Conservation (phyloP, 1,140 invertebrate species). For the Littorina saxatilis region DNA sequence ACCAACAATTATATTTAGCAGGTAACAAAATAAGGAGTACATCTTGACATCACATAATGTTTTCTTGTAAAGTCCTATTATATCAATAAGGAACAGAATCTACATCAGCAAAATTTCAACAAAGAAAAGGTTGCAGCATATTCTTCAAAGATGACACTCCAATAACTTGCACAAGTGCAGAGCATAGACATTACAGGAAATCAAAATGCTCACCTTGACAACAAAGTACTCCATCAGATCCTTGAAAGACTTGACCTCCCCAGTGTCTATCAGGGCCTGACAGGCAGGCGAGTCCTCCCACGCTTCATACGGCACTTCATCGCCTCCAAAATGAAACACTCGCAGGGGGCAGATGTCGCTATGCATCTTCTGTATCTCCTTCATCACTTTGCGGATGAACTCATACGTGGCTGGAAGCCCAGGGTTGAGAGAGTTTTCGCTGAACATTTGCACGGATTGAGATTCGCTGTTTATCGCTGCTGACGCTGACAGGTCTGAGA, state of each 20-base stretch:
- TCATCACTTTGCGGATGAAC: conserved; percentile 68
- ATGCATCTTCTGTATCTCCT: conserved; percentile 63
- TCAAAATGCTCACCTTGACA: conserved; percentile 52
- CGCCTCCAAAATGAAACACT: conserved; percentile 72
- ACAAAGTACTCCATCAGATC: conserved; percentile 70
- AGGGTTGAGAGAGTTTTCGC: conserved; percentile 71
- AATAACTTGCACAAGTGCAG: too few species aligned
- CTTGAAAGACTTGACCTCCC: conserved; percentile 51
- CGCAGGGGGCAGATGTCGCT: conserved; percentile 61
- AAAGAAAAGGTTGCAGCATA: too few species aligned
- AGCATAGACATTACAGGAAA: too few species aligned
- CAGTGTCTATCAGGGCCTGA: conserved; percentile 51
- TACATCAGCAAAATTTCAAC: too few species aligned
- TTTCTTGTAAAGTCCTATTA: too few species aligned
- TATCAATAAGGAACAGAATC: too few species aligned
- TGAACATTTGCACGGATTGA: conserved; percentile 66
- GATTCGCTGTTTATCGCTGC: conserved; percentile 29
- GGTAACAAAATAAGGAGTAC: too few species aligned
- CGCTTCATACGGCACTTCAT: conserved; percentile 68
- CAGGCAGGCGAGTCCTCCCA: conserved; percentile 70
- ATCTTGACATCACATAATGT: too few species aligned
- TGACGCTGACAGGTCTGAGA: conserved; percentile 53
- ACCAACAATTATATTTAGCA: too few species aligned
- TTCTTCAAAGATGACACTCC: too few species aligned
- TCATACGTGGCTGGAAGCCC: conserved; percentile 68